Evolutionary conservation across 92 coral and sea anemone species (phyloP).

Genomic region (Anthopleura xanthogrammica): DNA sequence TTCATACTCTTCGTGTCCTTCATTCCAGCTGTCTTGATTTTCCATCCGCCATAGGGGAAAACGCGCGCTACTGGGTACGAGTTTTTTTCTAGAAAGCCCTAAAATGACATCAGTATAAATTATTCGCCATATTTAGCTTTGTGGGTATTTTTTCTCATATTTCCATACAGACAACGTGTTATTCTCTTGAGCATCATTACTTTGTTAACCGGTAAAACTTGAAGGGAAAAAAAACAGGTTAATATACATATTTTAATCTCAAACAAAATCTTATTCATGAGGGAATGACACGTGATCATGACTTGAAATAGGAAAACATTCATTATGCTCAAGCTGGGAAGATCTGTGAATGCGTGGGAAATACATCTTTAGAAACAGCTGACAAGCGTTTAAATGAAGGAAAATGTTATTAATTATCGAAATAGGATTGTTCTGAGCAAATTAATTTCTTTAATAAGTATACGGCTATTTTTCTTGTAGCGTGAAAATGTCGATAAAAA

Average conservation of each 20-base stretch:
- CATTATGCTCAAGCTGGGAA: neutral
- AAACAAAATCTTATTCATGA: no score
- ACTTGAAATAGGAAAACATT: no score
- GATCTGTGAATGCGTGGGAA: slow-evolving; percentile 14
- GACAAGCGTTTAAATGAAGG: neutral
- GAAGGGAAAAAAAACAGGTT: no score
- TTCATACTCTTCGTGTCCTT: slow-evolving; percentile 50
- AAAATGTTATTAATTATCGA: neutral
- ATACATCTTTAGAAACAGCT: neutral
- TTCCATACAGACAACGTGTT: no score
- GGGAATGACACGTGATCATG: no score
- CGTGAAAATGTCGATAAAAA: neutral
- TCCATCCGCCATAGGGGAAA: slow-evolving; percentile 88
- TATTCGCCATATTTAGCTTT: no score
- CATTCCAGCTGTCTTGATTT: slow-evolving; percentile 63
- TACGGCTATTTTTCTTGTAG: neutral
- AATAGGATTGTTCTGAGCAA: neutral
- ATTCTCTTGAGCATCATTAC: no score
- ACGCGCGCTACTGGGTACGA: slow-evolving; percentile 71
- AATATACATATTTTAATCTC: no score
- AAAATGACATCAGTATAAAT: neutral
- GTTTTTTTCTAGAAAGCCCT: slow-evolving; percentile 76
- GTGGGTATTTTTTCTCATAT: no score
- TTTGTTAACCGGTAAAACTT: no score
- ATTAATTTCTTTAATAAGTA: neutral